A percentile compares a stretch with the other conserved stretches of the same genome.
Conservation (phyloP, 2,888 invertebrate genomes). For the Caenorhabditis panamensis region DNA sequence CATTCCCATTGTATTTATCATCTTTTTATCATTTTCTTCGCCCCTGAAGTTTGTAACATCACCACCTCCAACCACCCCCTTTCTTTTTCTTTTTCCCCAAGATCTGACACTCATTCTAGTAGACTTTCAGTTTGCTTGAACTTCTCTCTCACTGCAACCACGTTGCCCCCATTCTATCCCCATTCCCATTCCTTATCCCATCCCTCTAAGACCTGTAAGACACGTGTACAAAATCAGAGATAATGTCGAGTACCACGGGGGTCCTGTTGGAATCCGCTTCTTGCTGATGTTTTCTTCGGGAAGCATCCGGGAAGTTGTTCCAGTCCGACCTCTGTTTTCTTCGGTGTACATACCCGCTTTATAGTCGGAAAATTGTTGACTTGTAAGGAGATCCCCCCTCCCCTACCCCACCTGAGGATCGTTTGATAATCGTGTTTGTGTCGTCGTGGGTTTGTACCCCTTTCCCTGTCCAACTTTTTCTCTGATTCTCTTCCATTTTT, state of each 20-base stretch:
- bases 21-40: slow-evolving; percentile 45
- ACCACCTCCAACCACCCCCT: slow-evolving; percentile 37
- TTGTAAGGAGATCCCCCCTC: background rate
- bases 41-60: slow-evolving; percentile 39
- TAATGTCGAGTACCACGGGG: slow-evolving; percentile 27
- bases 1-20: slow-evolving; percentile 36
- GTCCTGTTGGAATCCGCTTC: background rate
- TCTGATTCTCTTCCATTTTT: slow-evolving; percentile 36
- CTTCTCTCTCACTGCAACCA: slow-evolving; percentile 18
- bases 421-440: slow-evolving; percentile 44
- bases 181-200: background rate
- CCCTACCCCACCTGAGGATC: slow-evolving; percentile 28
- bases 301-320: no score
- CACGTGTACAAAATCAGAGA: slow-evolving; percentile 51
- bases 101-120: slow-evolving; percentile 29
- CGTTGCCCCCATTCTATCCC: slow-evolving; percentile 23
- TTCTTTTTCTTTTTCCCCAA: slow-evolving; percentile 21
- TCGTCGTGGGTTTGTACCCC: slow-evolving; percentile 38
- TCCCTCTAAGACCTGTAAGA: slow-evolving; percentile 28
- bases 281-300: no score
- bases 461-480: slow-evolving; percentile 31
- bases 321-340: background rate
- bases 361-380: slow-evolving; percentile 54
- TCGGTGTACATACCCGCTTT: slow-evolving; percentile 57
- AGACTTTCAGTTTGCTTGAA: background rate